phyloP scores from a whole-genome alignment of 2,888 invertebrate genomes.

The Heliconius ismenius region DNA sequence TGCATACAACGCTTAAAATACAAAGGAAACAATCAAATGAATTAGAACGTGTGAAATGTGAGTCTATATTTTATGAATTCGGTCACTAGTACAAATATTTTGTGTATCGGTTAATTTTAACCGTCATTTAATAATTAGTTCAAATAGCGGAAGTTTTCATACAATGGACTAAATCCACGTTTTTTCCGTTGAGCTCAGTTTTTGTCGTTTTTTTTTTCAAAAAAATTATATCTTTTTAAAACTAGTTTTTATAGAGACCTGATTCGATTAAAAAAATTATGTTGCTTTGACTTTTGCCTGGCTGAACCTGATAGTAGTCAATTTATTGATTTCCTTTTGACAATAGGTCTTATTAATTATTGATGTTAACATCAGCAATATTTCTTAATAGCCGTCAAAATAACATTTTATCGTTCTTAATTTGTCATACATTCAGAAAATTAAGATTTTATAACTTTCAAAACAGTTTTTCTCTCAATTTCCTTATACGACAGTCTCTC shows the following conservation, averaged over 20 bases:
- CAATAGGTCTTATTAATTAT: background rate
- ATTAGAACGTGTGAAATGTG: constrained; percentile 38
- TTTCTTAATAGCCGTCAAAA: background rate
- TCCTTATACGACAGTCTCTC: background rate
- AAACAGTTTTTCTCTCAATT: background rate
- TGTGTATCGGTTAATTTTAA: constrained; percentile 3
- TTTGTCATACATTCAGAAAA: background rate
- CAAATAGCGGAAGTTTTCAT: background rate
- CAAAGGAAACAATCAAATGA: constrained; percentile 25
- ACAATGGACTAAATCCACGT: background rate
- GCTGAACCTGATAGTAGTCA: background rate
- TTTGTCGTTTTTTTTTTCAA: background rate
- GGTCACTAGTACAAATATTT: background rate
- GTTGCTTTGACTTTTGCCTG: background rate
- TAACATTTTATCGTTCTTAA: background rate
- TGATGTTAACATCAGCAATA: background rate
- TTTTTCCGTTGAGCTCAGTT: background rate
- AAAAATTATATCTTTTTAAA: background rate
- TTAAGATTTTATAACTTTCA: background rate
- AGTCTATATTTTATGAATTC: constrained; percentile 6
- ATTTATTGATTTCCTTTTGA: background rate
- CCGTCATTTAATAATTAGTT: background rate
- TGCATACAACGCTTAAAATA: constrained; percentile 8
- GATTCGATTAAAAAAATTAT: background rate
- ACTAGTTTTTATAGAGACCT: background rate